Percentiles rank a stretch among this genome's conserved stretches.
phyloP scores from a whole-genome alignment of 2,113 vertebrate genomes.

The Merops nubicus region DNA sequence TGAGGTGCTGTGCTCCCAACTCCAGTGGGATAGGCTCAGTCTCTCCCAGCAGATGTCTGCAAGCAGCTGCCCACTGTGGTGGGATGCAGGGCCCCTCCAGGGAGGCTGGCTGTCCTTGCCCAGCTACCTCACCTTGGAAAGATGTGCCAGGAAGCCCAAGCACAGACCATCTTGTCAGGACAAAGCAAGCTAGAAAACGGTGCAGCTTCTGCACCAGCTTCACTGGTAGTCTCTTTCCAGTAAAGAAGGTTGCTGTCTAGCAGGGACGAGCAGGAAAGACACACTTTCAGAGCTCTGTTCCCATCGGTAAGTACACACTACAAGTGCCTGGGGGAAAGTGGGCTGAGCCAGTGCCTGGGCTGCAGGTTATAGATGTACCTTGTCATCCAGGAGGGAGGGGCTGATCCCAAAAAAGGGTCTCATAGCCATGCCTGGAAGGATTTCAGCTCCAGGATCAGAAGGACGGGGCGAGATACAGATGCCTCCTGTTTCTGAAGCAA shows the following conservation, averaged over 20 bases:
- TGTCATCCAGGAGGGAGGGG: conserved; percentile 78
- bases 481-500: conserved; percentile 81
- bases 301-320: background rate
- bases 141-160: background rate
- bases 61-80: background rate
- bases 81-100: background rate
- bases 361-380: conserved; percentile 59
- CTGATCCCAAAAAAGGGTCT: conserved; percentile 83
- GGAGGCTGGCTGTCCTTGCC: background rate
- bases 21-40: background rate
- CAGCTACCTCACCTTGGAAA: background rate
- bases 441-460: conserved; percentile 78
- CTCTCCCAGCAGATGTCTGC: background rate
- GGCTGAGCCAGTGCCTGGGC: background rate
- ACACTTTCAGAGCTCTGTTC: background rate
- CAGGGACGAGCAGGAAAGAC: background rate
- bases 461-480: conserved; percentile 83
- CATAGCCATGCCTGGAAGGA: conserved; percentile 84
- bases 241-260: background rate
- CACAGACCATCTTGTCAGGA: background rate
- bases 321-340: background rate
- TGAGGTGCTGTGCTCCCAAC: background rate
- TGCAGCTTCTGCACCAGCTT: background rate
- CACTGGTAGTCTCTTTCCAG: background rate
- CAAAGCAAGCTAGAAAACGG: background rate